Evolutionary conservation across 2,888 invertebrate species (phyloP).

Genomic region (Portevinia maculata): DNA sequence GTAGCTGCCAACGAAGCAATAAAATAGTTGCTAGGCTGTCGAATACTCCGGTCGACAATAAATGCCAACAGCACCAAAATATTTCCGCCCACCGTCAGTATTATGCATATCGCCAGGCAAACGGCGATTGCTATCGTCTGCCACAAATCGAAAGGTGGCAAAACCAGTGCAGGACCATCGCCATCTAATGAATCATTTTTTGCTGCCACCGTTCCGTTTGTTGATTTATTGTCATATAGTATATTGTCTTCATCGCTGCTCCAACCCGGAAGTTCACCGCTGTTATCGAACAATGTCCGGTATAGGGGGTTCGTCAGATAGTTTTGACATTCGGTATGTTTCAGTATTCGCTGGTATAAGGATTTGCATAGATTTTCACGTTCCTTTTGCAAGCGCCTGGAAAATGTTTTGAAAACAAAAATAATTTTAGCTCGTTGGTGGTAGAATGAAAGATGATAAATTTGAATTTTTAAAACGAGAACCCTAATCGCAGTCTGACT

Average conservation of each 20-base stretch:
- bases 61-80: conserved; percentile 97
- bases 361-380: conserved; percentile 89
- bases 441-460: too few relatives aligned
- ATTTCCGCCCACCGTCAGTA: conserved; percentile 97
- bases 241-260: conserved; percentile 77
- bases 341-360: conserved; percentile 85
- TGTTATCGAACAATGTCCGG: conserved; percentile 82
- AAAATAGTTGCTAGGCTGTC: conserved; percentile 99
- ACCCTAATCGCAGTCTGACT: too few relatives aligned
- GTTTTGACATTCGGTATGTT: conserved; percentile 86
- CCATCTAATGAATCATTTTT: conserved; percentile 75
- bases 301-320: conserved; percentile 83
- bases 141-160: conserved; percentile 95
- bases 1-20: conserved; percentile 99
- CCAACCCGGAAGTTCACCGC: conserved; percentile 81
- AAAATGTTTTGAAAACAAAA: conserved; percentile 3
- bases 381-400: conserved; percentile 89
- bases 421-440: too few relatives aligned
- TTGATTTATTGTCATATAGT: conserved; percentile 78
- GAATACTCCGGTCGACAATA: conserved; percentile 94
- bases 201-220: conserved; percentile 77
- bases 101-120: conserved; percentile 92
- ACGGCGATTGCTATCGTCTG: conserved; percentile 94
- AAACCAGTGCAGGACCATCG: conserved; percentile 84
- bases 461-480: too few relatives aligned